Percentiles rank a stretch among this genome's conserved stretches.
Conservation (phyloP, 1,140 invertebrate genomes). For the Stenopsyche tienmushanensis region DNA sequence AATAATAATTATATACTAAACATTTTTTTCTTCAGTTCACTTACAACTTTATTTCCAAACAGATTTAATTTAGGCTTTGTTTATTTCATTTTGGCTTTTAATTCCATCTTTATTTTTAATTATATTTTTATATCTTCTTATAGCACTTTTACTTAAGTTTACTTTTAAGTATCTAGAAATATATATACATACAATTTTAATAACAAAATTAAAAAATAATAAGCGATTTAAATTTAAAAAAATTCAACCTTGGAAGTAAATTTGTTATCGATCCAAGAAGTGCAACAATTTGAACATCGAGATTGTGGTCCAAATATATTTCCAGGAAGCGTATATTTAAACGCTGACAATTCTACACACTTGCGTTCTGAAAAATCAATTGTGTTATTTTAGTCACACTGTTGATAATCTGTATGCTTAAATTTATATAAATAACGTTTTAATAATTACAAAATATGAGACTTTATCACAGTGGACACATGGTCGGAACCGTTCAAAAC, state of each 20-base stretch:
- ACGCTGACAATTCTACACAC: not conserved
- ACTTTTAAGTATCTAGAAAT: not conserved
- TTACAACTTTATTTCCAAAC: not conserved
- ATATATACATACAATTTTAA: not conserved
- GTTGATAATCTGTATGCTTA: too few species aligned
- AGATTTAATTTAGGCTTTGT: not conserved
- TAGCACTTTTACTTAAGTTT: constrained; percentile 8
- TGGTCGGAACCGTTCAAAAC: not conserved
- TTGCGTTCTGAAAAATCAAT: not conserved
- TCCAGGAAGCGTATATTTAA: not conserved
- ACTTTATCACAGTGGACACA: not conserved
- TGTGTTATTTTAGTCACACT: too few species aligned
- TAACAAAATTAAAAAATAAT: not conserved
- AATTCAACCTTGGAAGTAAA: not conserved
- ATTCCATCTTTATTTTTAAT: not conserved
- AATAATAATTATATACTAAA: not conserved
- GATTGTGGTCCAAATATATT: not conserved
- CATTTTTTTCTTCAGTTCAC: not conserved
- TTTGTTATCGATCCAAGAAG: constrained; percentile 3
- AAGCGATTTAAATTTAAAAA: too few species aligned
- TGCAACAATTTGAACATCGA: constrained; percentile 17
- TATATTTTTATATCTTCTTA: constrained; percentile 6
- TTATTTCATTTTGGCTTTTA: not conserved
- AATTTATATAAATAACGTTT: too few species aligned
- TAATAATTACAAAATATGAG: not conserved